Conservation (phyloP, 2,113 vertebrate species). For the Poeciliopsis prolifica region DNA sequence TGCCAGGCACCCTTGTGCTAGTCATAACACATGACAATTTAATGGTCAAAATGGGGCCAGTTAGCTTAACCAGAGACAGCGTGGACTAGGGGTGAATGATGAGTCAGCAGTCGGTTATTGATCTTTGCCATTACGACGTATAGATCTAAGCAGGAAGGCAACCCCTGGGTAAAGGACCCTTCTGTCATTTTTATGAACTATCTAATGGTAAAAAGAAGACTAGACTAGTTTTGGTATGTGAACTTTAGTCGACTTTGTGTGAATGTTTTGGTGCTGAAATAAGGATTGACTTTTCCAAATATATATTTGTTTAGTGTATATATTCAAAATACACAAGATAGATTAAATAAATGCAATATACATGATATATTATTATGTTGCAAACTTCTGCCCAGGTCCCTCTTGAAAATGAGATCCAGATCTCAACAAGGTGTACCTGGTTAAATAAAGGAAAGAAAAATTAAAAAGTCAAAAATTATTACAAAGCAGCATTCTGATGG, state of each 20-base stretch:
- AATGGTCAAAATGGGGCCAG: constrained; percentile 72
- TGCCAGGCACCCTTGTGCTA: constrained; percentile 63
- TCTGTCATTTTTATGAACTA: constrained; percentile 69
- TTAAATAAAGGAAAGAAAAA: no score
- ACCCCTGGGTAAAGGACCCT: constrained; percentile 61
- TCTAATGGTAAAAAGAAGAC: constrained; percentile 52
- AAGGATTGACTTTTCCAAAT: no score
- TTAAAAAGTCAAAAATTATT: background rate
- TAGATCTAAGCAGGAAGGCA: constrained; percentile 44
- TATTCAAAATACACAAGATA: background rate
- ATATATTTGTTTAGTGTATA: background rate
- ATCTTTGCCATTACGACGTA: constrained; percentile 61
- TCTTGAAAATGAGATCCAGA: no score
- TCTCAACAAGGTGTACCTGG: no score
- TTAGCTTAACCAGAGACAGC: constrained; percentile 65
- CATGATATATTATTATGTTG: no score
- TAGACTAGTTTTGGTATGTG: constrained; percentile 23
- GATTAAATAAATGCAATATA: no score
- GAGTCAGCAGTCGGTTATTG: constrained; percentile 65
- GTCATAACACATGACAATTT: constrained; percentile 71
- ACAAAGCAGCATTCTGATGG: background rate
- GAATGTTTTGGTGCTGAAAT: background rate
- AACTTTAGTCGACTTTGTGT: constrained; percentile 1
- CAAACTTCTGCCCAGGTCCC: no score
- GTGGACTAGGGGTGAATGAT: constrained; percentile 58